phyloP scores from a whole-genome alignment of 2,888 invertebrate genomes.

The Amphiduros pacificus region DNA sequence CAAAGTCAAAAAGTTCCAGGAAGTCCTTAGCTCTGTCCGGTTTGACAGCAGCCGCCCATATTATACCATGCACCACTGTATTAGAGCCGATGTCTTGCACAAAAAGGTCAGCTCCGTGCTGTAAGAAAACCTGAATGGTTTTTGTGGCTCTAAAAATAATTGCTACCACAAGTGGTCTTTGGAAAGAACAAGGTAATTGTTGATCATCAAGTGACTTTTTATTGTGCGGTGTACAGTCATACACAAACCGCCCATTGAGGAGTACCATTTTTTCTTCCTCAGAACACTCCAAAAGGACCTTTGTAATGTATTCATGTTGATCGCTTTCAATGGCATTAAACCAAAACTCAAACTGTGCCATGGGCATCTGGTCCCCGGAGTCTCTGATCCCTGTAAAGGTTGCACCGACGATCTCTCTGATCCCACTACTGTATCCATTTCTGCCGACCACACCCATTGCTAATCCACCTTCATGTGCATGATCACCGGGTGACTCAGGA shows the following conservation, averaged over 20 bases:
- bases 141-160: neutral
- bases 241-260: constrained; percentile 13
- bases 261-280: constrained; percentile 1
- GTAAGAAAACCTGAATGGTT: constrained; percentile 2
- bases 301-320: neutral
- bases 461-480: no score
- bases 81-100: constrained; percentile 12
- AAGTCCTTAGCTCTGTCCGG: neutral
- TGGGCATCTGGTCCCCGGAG: constrained; percentile 14
- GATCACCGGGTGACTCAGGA: no score
- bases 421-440: no score
- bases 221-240: constrained; percentile 3
- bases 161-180: constrained; percentile 14
- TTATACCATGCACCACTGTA: constrained; percentile 13
- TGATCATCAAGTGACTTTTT: neutral
- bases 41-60: constrained; percentile 10
- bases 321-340: constrained; percentile 11
- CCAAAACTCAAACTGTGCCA: constrained; percentile 15
- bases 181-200: constrained; percentile 4
- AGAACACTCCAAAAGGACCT: neutral
- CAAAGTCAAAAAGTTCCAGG: constrained; percentile 8
- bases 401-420: no score
- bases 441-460: no score
- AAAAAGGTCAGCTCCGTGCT: constrained; percentile 5
- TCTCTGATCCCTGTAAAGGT: no score